Evolutionary conservation across 37 sponge, comb jelly and placozoan species (phyloP), one percentile per base, ranked within the genome.

Genomic region (Tethya wilhelma): DNA sequence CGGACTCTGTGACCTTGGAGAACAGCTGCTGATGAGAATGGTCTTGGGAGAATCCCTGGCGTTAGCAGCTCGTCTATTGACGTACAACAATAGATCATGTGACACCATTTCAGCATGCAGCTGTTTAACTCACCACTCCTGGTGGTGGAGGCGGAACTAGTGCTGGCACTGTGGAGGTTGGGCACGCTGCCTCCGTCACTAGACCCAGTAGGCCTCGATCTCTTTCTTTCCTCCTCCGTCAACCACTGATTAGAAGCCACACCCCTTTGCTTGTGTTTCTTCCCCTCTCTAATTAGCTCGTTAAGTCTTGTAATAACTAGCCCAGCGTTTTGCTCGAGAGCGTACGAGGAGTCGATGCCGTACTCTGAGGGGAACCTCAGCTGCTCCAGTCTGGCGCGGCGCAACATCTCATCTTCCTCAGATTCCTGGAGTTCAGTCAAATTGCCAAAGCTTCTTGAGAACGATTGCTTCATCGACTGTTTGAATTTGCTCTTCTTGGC

Each of bases 301-400:
- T 53, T 58, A 1, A 49, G 32, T 25, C 7, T 41, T 1, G n/a
- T 19, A 29, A 71, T 2, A 0, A 58, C 43, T 23, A 6, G 22
- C 9, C 42, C 64, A 0, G 59, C 37, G 23, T 39, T 63, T 26
- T 59, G 64, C 39, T 73, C 77, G n/a, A 81, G 12, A 64, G 65
- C 42, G 39, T 42, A 38, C 0, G 62, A 26, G 14, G 59, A 60
- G 78, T 80, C 56, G 6, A 90, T 20, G 19, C 43, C 33, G 5
- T 44, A 79, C 23, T 69, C 91, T 19, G 86, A 82, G 14, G 86
- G 86, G 39, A 78, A 90, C 53, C 77, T 80, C 29, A 88, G 56
- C 73, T 81, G 64, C n/a, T 78, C 56, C 49, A 45, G 63, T 22
- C 79, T 58, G 8, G 44, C 33, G 44, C 80, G 44, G n/a, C 45